Percentiles rank a stretch among this genome's conserved stretches.
phyloP scores from a whole-genome alignment of 2,888 invertebrate species.

The Sthenelais limicola region DNA sequence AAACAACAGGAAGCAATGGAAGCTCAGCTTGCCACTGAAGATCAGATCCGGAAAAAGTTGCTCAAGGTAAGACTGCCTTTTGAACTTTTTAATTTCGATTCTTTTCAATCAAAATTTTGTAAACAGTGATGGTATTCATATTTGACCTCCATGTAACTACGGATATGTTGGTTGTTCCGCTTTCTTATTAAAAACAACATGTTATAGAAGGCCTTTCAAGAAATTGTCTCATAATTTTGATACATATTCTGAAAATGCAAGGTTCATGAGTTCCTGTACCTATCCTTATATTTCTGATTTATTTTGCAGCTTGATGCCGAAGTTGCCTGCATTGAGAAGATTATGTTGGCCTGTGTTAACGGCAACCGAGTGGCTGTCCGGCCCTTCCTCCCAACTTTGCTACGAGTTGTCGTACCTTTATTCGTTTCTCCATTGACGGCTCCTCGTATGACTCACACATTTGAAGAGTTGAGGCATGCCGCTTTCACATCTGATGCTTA shows the following conservation, averaged over 20 bases:
- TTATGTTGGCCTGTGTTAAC: constrained; percentile 65
- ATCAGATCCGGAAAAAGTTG: constrained; percentile 78
- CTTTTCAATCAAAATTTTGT: no score
- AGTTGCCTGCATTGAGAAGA: constrained; percentile 59
- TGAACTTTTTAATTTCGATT: no score
- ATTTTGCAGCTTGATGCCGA: constrained; percentile 45
- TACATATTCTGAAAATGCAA: no score
- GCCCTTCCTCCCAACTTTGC: constrained; percentile 76
- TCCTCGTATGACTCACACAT: constrained; percentile 78
- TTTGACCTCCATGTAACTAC: no score
- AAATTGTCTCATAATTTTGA: no score
- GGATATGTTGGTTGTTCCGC: no score
- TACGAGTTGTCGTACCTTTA: constrained; percentile 78
- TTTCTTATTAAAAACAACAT: no score
- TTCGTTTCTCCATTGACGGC: constrained; percentile 86
- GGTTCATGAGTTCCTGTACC: no score
- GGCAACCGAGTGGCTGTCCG: constrained; percentile 76
- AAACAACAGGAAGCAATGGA: constrained; percentile 95
- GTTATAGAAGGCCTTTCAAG: no score
- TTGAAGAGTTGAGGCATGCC: constrained; percentile 77
- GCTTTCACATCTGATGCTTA: constrained; percentile 73
- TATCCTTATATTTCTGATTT: background rate
- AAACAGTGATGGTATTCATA: no score
- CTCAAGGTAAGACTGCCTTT: background rate
- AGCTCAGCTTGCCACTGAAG: constrained; percentile 88